Evolutionary conservation across 2,113 vertebrate species (phyloP), one percentile per base, ranked within the genome.

Genomic region (Pongo abelii): DNA sequence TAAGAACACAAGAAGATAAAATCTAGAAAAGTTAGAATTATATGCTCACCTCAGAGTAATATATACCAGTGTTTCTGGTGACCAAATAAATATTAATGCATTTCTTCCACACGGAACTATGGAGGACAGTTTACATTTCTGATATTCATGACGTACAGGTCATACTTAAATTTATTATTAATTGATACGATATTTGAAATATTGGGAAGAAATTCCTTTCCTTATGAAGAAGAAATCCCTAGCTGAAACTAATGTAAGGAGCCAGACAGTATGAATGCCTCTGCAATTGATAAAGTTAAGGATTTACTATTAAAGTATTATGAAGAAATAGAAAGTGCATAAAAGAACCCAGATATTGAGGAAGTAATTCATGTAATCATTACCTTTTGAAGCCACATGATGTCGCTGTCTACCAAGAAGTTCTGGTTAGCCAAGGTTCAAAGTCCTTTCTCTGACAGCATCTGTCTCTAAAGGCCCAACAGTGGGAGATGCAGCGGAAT

Each of bases 341-440:
- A 32, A 27, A 93, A 43, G 14, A 69, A 86, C 46, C 35, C 46
- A 35, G 23, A 17, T 59, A 48, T 16, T 57, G 50, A 2, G 11
- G 20, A 78, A 43, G 38, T 50, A 59, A 94, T 89, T 67, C 7
- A 48, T 72, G 46, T 46, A 43, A 52, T 84, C 40, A 77, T 97
- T 98, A 98, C 95, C 69, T 22, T 5, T 67, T 75, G 25, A n/a
- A 59, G 46, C 95, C 97, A 52, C 97, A 84, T 97, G 96, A 93
- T 97, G 96, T 97, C 96, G 96, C 96, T 96, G 96, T 97, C 75
- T 43, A 77, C n/a, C 77, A 94, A 78, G 79, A 95, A 50, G 77
- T 84, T 93, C 83, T 88, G 81, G 57, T 40, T 22, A 59, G n/a
- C 8, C 38, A 59, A 38, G 38, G 20, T 50, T 83, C 27, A 91